Conservation (phyloP, 2,797 vertebrate genomes). For the Chelon auratus region DNA sequence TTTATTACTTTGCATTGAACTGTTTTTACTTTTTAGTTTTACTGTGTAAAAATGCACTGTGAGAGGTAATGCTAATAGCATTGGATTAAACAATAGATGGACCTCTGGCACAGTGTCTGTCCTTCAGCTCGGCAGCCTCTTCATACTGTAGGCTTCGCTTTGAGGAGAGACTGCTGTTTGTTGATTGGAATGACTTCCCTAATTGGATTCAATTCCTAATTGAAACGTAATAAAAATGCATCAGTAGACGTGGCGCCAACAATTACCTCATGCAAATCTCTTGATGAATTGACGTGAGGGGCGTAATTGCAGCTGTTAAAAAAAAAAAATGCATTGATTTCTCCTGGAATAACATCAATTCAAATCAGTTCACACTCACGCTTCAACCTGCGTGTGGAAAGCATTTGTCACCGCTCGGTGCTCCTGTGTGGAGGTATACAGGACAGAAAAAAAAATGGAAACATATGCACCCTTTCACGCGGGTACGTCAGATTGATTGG, state of each 20-base stretch:
- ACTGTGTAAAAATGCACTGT: conserved; percentile 17
- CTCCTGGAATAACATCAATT: conserved; percentile 81
- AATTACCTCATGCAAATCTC: conserved; percentile 87
- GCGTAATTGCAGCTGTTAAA: conserved; percentile 81
- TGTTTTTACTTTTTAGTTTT: conserved; percentile 8
- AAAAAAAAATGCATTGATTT: conserved; percentile 81
- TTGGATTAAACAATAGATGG: conserved; percentile 45
- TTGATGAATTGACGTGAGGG: conserved; percentile 83
- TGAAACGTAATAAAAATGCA: conserved; percentile 87
- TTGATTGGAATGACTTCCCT: conserved; percentile 80
- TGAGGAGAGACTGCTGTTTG: conserved; percentile 73
- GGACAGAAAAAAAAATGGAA: conserved; percentile 56
- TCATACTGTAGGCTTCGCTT: conserved; percentile 52
- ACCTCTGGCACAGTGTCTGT: conserved; percentile 55
- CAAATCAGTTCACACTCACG: conserved; percentile 74
- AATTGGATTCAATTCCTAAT: conserved; percentile 86
- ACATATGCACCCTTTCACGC: conserved; percentile 71
- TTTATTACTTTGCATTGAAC: conserved; percentile 15
- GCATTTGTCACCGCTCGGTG: conserved; percentile 69
- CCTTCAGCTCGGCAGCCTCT: conserved; percentile 62
- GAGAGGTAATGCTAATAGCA: conserved; percentile 17
- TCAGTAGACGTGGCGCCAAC: conserved; percentile 81
- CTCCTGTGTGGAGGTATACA: conserved; percentile 56
- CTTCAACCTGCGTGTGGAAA: conserved; percentile 61
- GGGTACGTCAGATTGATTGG: conserved; percentile 64